Percentiles rank a stretch among this genome's conserved stretches.
Conservation (phyloP, 2,888 invertebrate genomes). For the Scotopteryx bipunctaria region DNA sequence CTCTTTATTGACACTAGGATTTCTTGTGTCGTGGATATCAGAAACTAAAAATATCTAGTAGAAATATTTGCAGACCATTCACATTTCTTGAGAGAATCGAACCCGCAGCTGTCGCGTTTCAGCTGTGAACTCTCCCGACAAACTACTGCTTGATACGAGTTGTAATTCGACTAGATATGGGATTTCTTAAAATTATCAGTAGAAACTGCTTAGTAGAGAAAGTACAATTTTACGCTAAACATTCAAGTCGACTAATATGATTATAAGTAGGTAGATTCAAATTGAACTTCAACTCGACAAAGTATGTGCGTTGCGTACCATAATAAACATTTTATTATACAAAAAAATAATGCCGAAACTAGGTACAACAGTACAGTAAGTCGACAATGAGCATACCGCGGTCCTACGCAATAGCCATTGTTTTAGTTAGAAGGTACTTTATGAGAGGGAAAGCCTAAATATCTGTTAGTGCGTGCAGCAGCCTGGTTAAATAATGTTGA, state of each 20-base stretch:
- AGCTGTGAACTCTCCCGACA: too few species aligned
- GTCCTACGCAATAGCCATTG: not conserved
- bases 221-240: conserved; percentile 2
- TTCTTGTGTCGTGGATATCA: too few species aligned
- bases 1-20: too few species aligned
- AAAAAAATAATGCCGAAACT: not conserved
- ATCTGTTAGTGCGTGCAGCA: not conserved
- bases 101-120: too few species aligned
- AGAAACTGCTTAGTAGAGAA: conserved; percentile 6
- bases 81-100: too few species aligned
- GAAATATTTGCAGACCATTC: too few species aligned
- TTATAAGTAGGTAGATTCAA: conserved; percentile 6
- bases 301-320: too few species aligned
- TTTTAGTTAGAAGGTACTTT: not conserved
- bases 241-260: conserved; percentile 5
- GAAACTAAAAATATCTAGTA: too few species aligned
- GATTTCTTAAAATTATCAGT: not conserved
- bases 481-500: not conserved
- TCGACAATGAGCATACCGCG: not conserved
- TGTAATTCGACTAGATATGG: not conserved
- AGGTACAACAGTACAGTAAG: not conserved
- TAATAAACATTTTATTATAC: not conserved
- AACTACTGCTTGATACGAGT: too few species aligned
- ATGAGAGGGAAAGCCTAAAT: not conserved
- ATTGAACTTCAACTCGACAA: conserved; percentile 1